Conservation (phyloP, 2,888 invertebrate species). For the Diachrysia chrysitis region DNA sequence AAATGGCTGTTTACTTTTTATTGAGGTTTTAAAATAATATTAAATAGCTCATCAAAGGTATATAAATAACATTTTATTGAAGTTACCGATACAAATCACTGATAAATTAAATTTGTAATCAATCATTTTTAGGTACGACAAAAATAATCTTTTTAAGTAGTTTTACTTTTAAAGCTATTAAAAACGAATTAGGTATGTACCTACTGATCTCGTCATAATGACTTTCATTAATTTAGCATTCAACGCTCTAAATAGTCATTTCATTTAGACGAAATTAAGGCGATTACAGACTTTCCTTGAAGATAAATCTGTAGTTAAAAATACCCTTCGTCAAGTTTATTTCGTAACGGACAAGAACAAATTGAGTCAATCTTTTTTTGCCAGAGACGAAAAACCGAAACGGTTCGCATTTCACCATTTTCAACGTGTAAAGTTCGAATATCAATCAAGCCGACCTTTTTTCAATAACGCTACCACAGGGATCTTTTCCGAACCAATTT, state of each 20-base stretch:
- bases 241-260: conserved; percentile 74
- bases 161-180: conserved; percentile 52
- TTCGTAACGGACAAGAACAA: conserved; percentile 87
- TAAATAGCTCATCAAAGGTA: conserved; percentile 14
- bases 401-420: conserved; percentile 81
- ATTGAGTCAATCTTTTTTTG: conserved; percentile 88
- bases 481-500: conserved; percentile 79
- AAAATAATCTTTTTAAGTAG: background rate
- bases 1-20: conserved; percentile 50
- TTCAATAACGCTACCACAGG: conserved; percentile 85
- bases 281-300: conserved; percentile 78
- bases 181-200: conserved; percentile 49
- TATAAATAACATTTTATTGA: background rate
- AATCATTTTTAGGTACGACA: background rate
- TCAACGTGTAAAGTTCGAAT: conserved; percentile 87
- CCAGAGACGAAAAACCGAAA: conserved; percentile 84
- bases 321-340: conserved; percentile 83
- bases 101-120: background rate
- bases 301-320: conserved; percentile 86
- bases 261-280: conserved; percentile 75
- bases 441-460: conserved; percentile 88
- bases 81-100: background rate
- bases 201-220: conserved; percentile 58
- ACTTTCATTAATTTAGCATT: conserved; percentile 73
- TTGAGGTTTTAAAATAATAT: conserved; percentile 30